These are phyloP conservation scores for Nothocercus nigrocapillus DNA, from an alignment of 2,113 vertebrate genomes.

Conservation along the genomic window DNA sequence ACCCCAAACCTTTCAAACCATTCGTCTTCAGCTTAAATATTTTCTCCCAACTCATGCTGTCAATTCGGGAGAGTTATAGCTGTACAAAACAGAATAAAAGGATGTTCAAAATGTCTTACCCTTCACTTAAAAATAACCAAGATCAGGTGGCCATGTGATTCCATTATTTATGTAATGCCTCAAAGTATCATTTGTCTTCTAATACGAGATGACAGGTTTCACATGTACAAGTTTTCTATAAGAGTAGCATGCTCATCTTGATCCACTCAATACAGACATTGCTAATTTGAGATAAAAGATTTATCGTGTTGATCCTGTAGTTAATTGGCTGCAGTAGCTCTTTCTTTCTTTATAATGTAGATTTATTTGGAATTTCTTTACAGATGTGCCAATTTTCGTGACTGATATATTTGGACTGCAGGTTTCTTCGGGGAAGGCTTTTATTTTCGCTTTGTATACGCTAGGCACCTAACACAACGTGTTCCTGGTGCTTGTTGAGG, in stretches of 20 bases:
- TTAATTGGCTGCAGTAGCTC: constrained; percentile 7
- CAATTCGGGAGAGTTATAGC: constrained; percentile 40
- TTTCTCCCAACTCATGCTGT: background rate
- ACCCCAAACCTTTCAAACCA: background rate
- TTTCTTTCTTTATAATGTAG: background rate
- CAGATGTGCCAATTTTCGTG: constrained; percentile 47
- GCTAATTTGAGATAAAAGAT: constrained; percentile 54
- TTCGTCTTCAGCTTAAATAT: background rate
- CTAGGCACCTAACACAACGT: background rate
- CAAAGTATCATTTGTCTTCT: constrained; percentile 72
- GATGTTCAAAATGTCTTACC: constrained; percentile 25
- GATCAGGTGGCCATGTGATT: constrained; percentile 74
- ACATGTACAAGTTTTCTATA: constrained; percentile 58
- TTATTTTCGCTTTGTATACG: background rate
- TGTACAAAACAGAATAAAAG: constrained; percentile 50
- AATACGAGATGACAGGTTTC: constrained; percentile 73
- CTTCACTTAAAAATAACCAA: constrained; percentile 71
- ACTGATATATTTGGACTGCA: background rate
- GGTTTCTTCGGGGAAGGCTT: background rate
- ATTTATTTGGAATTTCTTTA: constrained; percentile 61
- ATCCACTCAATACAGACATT: constrained; percentile 60
- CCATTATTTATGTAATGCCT: constrained; percentile 76
- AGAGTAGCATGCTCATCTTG: constrained; percentile 59
- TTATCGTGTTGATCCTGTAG: background rate
- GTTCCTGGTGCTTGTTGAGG: background rate